phyloP scores from a whole-genome alignment of 37 sponge, comb jelly and placozoan species.

The Diacarnus erythraeanus region DNA sequence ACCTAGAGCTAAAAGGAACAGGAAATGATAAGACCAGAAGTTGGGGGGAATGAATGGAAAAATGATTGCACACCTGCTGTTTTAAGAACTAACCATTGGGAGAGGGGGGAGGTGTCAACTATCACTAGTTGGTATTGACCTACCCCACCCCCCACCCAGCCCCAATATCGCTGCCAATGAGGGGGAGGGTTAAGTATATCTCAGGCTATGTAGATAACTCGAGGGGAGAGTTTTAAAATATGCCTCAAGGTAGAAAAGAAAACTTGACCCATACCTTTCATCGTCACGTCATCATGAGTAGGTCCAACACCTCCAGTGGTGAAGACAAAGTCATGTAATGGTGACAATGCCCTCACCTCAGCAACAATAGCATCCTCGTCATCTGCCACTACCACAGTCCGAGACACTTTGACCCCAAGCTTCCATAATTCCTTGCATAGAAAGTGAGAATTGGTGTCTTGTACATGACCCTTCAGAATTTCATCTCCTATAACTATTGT shows the following conservation, averaged over 20 bases:
- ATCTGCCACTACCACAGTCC: conserved; percentile 65
- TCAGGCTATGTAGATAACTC: no score
- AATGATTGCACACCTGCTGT: not conserved
- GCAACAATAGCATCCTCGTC: conserved; percentile 51
- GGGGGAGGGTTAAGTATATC: no score
- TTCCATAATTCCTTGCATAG: conserved; percentile 75
- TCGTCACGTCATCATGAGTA: conserved; percentile 92
- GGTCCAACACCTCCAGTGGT: conserved; percentile 89
- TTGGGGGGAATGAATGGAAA: not conserved
- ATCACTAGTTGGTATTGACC: not conserved
- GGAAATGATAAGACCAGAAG: not conserved
- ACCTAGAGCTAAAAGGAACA: conserved; percentile 48
- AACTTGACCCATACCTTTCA: conserved; percentile 66
- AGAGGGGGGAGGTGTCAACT: no score
- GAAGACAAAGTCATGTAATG: conserved; percentile 56
- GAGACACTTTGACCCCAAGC: conserved; percentile 64
- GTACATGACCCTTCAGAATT: conserved; percentile 81
- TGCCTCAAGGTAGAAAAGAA: no score
- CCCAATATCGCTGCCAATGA: no score
- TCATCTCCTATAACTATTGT: conserved; percentile 95
- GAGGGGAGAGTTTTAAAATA: no score
- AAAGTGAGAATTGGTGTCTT: conserved; percentile 81
- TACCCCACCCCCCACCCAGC: not conserved
- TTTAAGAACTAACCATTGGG: no score
- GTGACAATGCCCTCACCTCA: conserved; percentile 49